Conservation (phyloP, 2,113 vertebrate genomes). For the Salvator merianae region DNA sequence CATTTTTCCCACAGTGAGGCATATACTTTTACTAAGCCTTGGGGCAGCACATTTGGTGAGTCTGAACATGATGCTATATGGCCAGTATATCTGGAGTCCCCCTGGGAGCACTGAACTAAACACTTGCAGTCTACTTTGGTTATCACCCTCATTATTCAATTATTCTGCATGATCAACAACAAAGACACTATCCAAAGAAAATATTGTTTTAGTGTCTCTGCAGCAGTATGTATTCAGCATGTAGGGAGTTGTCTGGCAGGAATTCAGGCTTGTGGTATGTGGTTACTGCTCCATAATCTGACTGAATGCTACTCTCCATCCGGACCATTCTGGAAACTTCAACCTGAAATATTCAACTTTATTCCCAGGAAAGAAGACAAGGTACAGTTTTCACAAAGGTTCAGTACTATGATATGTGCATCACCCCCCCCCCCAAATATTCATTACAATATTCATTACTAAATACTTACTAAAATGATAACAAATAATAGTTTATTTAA, state of each 20-base stretch:
- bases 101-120: neutral
- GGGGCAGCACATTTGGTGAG: neutral
- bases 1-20: conserved; percentile 1
- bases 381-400: neutral
- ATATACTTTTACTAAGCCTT: neutral
- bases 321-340: neutral
- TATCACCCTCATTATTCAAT: conserved; percentile 11
- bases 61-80: neutral
- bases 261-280: neutral
- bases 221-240: neutral
- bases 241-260: conserved; percentile 11
- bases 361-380: neutral
- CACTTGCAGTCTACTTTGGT: neutral
- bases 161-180: conserved; percentile 20
- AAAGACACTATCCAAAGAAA: conserved; percentile 29
- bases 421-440: neutral
- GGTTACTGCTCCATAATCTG: neutral
- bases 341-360: conserved; percentile 3
- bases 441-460: neutral
- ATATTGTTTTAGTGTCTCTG: neutral
- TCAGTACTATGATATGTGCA: too few species aligned
- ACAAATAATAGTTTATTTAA: neutral
- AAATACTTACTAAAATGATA: neutral
- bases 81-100: neutral
- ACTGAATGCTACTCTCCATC: neutral